Conservation (phyloP, 2,888 invertebrate genomes). For the Lissonota sp. region DNA sequence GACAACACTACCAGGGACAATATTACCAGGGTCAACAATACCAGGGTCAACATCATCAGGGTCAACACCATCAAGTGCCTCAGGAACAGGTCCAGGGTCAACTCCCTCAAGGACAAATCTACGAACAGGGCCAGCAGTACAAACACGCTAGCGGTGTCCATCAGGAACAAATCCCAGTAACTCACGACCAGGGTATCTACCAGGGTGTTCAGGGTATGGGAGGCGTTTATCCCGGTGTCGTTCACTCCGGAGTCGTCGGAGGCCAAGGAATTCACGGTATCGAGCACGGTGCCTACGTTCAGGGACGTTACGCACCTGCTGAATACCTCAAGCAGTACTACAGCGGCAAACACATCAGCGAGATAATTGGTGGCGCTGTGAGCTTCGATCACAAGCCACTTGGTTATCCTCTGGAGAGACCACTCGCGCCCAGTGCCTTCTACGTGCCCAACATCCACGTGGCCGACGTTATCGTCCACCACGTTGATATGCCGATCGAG, state of each 20-base stretch:
- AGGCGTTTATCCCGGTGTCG: conserved; percentile 24
- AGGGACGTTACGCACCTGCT: conserved; percentile 15
- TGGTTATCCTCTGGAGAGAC: conserved; percentile 86
- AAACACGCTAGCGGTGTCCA: conserved; percentile 8
- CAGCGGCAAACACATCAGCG: conserved; percentile 73
- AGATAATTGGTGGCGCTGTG: conserved; percentile 81
- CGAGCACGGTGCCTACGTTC: conserved; percentile 35
- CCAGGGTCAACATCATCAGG: conserved; percentile 53
- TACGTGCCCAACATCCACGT: conserved; percentile 84
- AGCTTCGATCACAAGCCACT: conserved; percentile 84
- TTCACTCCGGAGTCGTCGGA: conserved; percentile 42
- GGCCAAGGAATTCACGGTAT: conserved; percentile 47
- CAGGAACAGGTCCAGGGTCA: not conserved
- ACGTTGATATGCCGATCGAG: conserved; percentile 82
- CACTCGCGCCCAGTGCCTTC: conserved; percentile 81
- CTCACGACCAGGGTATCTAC: conserved; percentile 18
- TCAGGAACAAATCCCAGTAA: not conserved
- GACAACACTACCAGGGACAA: conserved; percentile 38
- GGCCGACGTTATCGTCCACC: conserved; percentile 85
- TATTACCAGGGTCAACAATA: conserved; percentile 49
- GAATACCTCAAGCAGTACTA: conserved; percentile 75
- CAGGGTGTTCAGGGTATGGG: conserved; percentile 29
- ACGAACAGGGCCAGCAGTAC: not conserved
- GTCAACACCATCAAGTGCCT: conserved; percentile 37
- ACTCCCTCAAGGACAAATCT: conserved; percentile 11